Evolutionary conservation across 2,113 vertebrate genomes (phyloP).

Genomic region (Rhipidura dahli): DNA sequence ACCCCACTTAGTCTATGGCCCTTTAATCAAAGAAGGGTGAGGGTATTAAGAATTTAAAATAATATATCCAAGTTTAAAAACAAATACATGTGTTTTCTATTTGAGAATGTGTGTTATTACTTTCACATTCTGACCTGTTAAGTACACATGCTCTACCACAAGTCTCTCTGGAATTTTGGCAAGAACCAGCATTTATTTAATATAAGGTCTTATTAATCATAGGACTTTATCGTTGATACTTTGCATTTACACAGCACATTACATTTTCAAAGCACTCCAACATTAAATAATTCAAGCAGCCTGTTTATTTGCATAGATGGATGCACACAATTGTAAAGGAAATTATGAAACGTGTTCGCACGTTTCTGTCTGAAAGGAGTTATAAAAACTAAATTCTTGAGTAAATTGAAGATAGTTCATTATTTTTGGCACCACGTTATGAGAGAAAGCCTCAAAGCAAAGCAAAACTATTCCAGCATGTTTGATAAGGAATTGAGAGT

Average conservation of each 20-base stretch:
- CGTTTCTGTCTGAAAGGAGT: constrained; percentile 40
- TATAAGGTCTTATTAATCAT: constrained; percentile 61
- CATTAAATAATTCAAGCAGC: constrained; percentile 50
- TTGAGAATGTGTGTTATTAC: constrained; percentile 69
- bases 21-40: constrained; percentile 69
- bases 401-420: constrained; percentile 18
- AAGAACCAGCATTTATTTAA: constrained; percentile 47
- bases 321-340: constrained; percentile 46
- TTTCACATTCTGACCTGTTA: constrained; percentile 72
- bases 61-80: constrained; percentile 58
- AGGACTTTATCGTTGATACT: constrained; percentile 26
- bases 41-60: constrained; percentile 67
- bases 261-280: constrained; percentile 31
- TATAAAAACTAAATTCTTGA: constrained; percentile 29
- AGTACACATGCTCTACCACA: constrained; percentile 68
- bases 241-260: constrained; percentile 38
- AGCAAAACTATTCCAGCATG: constrained; percentile 23
- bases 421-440: not conserved
- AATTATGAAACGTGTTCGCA: constrained; percentile 34
- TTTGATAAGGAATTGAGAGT: constrained; percentile 3
- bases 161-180: constrained; percentile 68
- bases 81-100: constrained; percentile 69
- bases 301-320: constrained; percentile 47
- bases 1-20: constrained; percentile 61
- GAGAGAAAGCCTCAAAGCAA: not conserved